Percentiles rank a stretch among this genome's conserved stretches.
Evolutionary conservation across 2,888 invertebrate genomes (phyloP).

Genomic region (Norana najaformis): DNA sequence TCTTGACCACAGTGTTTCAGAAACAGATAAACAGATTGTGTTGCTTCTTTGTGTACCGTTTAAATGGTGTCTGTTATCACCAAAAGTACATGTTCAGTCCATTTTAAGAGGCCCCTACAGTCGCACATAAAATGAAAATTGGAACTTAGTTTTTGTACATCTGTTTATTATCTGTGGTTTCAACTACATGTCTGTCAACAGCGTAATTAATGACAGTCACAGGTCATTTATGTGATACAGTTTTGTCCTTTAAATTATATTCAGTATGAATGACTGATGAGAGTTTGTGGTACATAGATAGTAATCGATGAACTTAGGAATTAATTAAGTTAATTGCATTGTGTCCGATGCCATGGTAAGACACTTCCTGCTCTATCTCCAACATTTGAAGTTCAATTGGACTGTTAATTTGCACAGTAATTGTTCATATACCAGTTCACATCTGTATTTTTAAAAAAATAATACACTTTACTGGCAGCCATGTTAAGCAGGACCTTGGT

Average conservation of each 20-base stretch:
- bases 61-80: neutral
- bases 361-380: neutral
- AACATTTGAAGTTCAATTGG: slow-evolving; percentile 8
- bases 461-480: neutral
- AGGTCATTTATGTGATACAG: neutral
- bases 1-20: neutral
- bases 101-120: neutral
- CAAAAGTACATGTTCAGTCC: neutral
- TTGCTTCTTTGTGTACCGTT: neutral
- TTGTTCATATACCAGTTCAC: neutral
- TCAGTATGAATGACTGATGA: neutral
- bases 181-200: neutral
- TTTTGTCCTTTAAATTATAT: neutral
- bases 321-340: neutral
- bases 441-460: neutral
- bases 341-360: neutral
- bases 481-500: neutral
- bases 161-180: neutral
- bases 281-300: neutral
- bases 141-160: neutral
- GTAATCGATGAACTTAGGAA: neutral
- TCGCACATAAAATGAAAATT: neutral
- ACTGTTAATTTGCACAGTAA: neutral
- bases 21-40: neutral
- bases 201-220: neutral